Base-by-base conservation (phyloP, 2,797 vertebrate species). In the Cynopterus sphinx region DNA sequence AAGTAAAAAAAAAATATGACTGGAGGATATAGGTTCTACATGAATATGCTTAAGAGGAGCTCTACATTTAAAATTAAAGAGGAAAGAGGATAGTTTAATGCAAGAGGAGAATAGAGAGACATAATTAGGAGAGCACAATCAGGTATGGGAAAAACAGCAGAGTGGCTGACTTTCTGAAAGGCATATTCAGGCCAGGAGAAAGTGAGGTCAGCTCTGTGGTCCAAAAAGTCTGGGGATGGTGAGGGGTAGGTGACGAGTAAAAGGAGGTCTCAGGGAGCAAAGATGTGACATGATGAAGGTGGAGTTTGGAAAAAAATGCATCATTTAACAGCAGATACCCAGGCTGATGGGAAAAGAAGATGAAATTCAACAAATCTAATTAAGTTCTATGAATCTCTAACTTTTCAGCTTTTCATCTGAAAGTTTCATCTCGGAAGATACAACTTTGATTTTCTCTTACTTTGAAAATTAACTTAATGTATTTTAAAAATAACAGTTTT, bases 391-490 rank as follows among this genome's bases (percentile, higher is more conserved):
- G 0, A 95, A 68, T 22, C 51, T 51, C 24, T 5, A 24, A 5
- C 16, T 59, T 75, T 49, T 51, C n/a, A 46, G 9, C 86, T 88
- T 88, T 95, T 49, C n/a, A 43, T 59, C 31, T 65, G 19, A 65
- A 93, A 51, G 4, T 41, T 57, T 75, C 1, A 3, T 57, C 28
- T 43, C 5, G 39, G 57, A 33, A 77, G 12, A 83, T 24, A 26
- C 2, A 78, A 4, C 3, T 36, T 63, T 24, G 17, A 1, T 55
- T 51, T 82, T 73, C 26, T 26, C 24, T 3, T 67, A 51, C 51
- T 46, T 90, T 86, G 65, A 36, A 51, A 83, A 33, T 21, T 83
- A 4, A 65, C 17, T 71, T 59, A 75, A 67, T 73, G 1, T 33
- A 22, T 33, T 88, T n/a, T 21, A 46, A 65, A 57, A 36, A 49